Conservation (phyloP, 1,140 invertebrate genomes). For the Heliconius himera region DNA sequence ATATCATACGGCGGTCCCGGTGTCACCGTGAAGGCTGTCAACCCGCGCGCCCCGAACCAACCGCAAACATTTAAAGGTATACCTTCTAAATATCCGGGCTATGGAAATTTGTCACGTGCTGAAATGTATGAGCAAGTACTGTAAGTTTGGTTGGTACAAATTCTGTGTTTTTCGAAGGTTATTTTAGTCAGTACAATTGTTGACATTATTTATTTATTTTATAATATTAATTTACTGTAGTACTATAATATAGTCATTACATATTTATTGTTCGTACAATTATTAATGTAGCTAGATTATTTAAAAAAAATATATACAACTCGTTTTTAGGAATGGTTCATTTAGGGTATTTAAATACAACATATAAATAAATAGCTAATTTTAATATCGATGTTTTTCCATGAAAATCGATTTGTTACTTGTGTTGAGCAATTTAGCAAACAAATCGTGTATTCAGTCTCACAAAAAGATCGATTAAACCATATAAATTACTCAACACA, state of each 20-base stretch:
- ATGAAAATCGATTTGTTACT: conserved; percentile 3
- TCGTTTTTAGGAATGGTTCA: neutral
- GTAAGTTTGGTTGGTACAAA: neutral
- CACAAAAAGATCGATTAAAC: neutral
- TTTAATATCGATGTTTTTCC: neutral
- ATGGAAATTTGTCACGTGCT: neutral
- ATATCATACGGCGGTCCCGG: conserved; percentile 90
- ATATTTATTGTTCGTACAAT: neutral
- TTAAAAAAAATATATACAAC: neutral
- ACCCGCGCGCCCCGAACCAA: conserved; percentile 84
- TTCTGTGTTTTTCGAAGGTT: neutral
- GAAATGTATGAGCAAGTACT: neutral
- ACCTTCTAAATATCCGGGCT: neutral
- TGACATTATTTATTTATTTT: neutral
- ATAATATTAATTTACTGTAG: no score
- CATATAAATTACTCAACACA: neutral
- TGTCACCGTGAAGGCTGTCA: conserved; percentile 91
- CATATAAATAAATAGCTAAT: neutral
- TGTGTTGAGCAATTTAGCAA: conserved; percentile 5
- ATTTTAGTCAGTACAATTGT: neutral
- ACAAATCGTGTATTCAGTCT: conserved; percentile 3
- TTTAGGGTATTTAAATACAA: neutral
- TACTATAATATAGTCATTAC: no score
- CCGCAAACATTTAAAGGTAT: conserved; percentile 71
- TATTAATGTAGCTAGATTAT: neutral